Evolutionary conservation across 1,140 invertebrate genomes (phyloP), one percentile per base, ranked within the genome.

Genomic region (Aleiodes sp.): DNA sequence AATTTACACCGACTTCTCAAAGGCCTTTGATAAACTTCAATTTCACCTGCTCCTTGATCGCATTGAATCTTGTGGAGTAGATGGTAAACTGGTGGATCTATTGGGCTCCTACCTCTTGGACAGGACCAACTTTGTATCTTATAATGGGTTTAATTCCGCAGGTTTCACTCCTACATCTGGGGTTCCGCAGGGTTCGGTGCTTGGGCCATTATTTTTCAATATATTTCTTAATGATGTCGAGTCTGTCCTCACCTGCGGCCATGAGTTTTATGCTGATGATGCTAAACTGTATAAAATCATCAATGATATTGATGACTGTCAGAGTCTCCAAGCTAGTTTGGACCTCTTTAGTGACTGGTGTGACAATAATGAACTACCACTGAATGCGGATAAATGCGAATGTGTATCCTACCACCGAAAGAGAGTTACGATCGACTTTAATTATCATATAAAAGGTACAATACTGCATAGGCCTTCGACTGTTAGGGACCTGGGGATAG

Each of bases 11-110:
- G 73, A 73, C 33, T 67, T 77, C 26, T 62, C 37, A 0, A 77
- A 73, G 35, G 70, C 72, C 0, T 75, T 77, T 63, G 75, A 74
- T 60, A 59, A 24, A n/a, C 37, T 78, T 3, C 16, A 73, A 21
- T 66, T 72, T 31, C 1, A 6, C 0, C 41, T 74, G 0, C 31
- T 74, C 0, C 33, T 76, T 19, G 0, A 14, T 0, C 70, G 71
- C 37, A 37, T 76, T 9, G 16, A 37, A 1, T 33, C 41, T 9
- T 7, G 68, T 1, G 73, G 68, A n/a, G 21, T 76, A 2, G 8
- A 46, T 0, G 66, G 33, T 2, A 29, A 28, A 4, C 29, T 64
- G n/a, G 21, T 72, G 2, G n/a, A 19, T 19, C 73, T 70, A 67
- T 67, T 78, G 16, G 2, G n/a, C 0, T 71, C 73, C 3, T 76